These are phyloP conservation scores for Panonychus citri DNA, from an alignment of 1,140 invertebrate genomes.

Conservation along the genomic window DNA sequence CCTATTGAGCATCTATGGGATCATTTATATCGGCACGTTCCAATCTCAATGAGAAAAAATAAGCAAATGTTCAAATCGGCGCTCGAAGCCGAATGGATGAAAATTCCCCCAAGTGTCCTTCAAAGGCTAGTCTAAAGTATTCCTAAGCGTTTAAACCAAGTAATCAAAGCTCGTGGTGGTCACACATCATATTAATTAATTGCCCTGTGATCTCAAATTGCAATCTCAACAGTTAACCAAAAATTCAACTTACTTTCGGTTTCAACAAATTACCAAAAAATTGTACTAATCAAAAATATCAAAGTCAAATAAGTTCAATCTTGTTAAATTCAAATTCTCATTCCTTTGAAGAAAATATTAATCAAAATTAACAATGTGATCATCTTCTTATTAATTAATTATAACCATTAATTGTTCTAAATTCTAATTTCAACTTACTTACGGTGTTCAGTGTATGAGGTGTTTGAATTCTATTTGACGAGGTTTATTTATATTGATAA, in stretches of 20 bases:
- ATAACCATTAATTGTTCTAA: not conserved
- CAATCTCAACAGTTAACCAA: not conserved
- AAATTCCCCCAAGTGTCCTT: not conserved
- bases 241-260: not conserved
- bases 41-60: not conserved
- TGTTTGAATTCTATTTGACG: not conserved
- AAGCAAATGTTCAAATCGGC: not conserved
- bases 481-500: not conserved
- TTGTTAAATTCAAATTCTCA: not conserved
- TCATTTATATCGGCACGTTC: not conserved
- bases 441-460: not conserved
- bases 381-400: not conserved
- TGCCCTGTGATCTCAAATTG: not conserved
- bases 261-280: not conserved
- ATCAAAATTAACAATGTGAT: too few species aligned
- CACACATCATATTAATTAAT: not conserved
- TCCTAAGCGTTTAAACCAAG: not conserved
- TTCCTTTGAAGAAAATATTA: too few species aligned
- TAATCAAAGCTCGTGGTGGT: not conserved
- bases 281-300: not conserved
- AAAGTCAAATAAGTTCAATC: not conserved
- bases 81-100: not conserved
- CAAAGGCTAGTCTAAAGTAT: not conserved
- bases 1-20: not conserved
- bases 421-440: not conserved